Base-by-base conservation (phyloP, 2,113 vertebrate species). In the Redunca redunca region DNA sequence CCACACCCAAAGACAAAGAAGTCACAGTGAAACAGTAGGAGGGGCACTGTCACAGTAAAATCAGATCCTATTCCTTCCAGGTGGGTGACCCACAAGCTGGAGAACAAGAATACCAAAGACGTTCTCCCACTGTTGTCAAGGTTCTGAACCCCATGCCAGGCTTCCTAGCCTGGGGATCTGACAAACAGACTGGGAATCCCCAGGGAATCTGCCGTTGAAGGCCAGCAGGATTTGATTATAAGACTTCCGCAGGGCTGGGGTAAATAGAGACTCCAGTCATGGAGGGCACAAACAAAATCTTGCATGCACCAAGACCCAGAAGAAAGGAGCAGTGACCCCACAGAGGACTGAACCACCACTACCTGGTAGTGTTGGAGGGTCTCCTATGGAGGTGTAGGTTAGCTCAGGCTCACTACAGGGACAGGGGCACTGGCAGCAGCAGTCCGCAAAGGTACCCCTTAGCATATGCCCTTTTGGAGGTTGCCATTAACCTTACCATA, bases 361-460 rank as follows among this genome's bases (percentile, higher is more conserved):
- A 40, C 2, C 19, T 40, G 19, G 19, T 23, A 12, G n/a, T 71
- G 19, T 71, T 23, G 67, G 10, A 71, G n/a, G 67, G 67, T 23
- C n/a, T 71, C 19, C 67, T 12, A 1, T 40, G 67, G 67, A 40
- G 12, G 67, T 36, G 19, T 71, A 71, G n/a, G 67, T 40, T 40
- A 71, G n/a, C 67, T 40, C 11, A 36, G 9, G n/a, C 67, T 71
- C 67, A 40, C n/a, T 6, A 1, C 19, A 40, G 19, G 64, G 9
- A 36, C 64, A 71, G 64, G n/a, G n/a, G 0, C 67, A 71, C n/a
- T 23, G 67, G 67, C 19, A 71, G 67, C 19, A 71, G 67, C n/a
- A 3, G 9, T 23, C n/a, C 0, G 8, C n/a, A 21, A 21, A 12
- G 9, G 64, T 10, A 19, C n/a, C 19, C 19, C n/a, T 71, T 36